phyloP scores from a whole-genome alignment of 2,113 vertebrate species.

The Rattus rattus region DNA sequence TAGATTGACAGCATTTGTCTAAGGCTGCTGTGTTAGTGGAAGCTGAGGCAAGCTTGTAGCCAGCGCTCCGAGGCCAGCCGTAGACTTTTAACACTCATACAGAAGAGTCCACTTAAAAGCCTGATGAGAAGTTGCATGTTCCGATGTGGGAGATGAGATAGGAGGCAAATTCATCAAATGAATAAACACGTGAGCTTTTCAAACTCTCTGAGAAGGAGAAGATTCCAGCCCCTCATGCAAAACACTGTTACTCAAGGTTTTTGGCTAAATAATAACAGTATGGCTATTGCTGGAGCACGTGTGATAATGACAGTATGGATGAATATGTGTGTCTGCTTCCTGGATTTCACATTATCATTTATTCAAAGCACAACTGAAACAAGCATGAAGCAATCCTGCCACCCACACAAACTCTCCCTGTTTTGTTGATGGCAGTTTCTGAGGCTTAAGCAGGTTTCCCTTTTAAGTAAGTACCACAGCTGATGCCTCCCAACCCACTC shows the following conservation, averaged over 20 bases:
- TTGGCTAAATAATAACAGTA: not conserved
- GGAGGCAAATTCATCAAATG: not conserved
- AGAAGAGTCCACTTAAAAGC: not conserved
- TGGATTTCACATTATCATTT: slow-evolving; percentile 26
- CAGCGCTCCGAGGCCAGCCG: not conserved
- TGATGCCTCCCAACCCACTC: not conserved
- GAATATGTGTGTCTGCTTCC: not conserved
- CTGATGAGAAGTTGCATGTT: not conserved
- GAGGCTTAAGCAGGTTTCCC: not conserved
- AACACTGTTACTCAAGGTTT: not conserved
- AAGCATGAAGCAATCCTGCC: not conserved
- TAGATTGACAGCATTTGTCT: not conserved
- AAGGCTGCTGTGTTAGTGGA: not conserved
- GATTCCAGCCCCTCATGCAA: not conserved
- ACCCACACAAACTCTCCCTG: slow-evolving; percentile 9
- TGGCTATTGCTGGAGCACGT: not conserved
- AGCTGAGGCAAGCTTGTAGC: not conserved
- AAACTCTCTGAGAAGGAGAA: not conserved
- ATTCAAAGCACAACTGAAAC: slow-evolving; percentile 4
- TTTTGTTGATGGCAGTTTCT: slow-evolving; percentile 31
- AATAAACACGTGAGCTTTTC: not conserved
- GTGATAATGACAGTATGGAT: too few species aligned
- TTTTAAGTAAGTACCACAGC: slow-evolving; percentile 10
- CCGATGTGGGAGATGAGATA: not conserved
- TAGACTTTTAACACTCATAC: not conserved